A percentile compares a stretch with the other conserved stretches of the same genome.
phyloP scores from a whole-genome alignment of 2,797 vertebrate species.

The Schizopygopsis malacanthus region DNA sequence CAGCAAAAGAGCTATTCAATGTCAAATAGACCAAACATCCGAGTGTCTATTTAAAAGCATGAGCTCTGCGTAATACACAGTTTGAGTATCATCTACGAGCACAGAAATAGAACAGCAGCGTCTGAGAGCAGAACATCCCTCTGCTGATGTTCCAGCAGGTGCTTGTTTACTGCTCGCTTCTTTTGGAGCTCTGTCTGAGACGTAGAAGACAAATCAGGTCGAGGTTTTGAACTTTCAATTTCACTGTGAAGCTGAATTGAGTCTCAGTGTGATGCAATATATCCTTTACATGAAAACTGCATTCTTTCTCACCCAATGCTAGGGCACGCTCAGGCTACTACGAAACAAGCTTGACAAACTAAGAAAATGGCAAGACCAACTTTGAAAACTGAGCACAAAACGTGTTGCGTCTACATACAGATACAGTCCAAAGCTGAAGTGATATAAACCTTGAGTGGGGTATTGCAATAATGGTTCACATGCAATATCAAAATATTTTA shows the following conservation, averaged over 20 bases:
- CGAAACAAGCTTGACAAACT: neutral
- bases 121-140: slow-evolving; percentile 33
- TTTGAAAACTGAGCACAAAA: neutral
- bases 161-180: slow-evolving; percentile 44
- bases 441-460: neutral
- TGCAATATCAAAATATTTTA: neutral
- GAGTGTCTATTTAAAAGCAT: slow-evolving; percentile 21
- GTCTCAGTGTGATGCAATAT: slow-evolving; percentile 2
- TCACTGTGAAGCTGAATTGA: slow-evolving; percentile 5
- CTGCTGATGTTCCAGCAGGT: slow-evolving; percentile 43
- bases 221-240: slow-evolving; percentile 1
- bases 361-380: neutral
- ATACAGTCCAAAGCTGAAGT: neutral
- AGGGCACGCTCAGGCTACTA: neutral
- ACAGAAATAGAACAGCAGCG: slow-evolving; percentile 51
- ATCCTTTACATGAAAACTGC: neutral
- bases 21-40: neutral
- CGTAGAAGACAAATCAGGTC: neutral
- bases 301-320: neutral
- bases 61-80: slow-evolving; percentile 11
- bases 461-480: neutral
- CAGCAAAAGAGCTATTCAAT: neutral
- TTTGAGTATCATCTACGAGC: slow-evolving; percentile 14
- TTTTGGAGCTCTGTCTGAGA: neutral
- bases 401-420: neutral